A percentile compares a stretch with the other conserved stretches of the same genome.
Evolutionary conservation across 2,888 invertebrate genomes (phyloP).

Genomic region (Drosophila recens): DNA sequence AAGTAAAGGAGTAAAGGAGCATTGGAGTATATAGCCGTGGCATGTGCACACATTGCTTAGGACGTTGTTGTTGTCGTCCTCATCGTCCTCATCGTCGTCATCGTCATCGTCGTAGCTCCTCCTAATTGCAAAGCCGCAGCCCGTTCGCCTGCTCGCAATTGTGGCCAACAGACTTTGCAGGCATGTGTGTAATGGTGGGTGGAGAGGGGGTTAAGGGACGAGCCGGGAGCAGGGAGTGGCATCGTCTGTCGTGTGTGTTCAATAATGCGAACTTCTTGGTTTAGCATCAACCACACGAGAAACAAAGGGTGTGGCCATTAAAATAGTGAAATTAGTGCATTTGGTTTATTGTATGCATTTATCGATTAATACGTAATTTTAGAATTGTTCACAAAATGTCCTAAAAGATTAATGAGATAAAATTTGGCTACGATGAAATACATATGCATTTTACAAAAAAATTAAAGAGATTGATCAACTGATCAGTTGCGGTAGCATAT

Average conservation of each 20-base stretch:
- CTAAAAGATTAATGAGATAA: not conserved
- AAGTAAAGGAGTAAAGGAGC: constrained; percentile 14
- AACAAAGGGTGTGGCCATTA: constrained; percentile 30
- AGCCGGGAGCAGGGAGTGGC: constrained; percentile 12
- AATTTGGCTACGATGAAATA: not conserved
- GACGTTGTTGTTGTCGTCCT: constrained; percentile 22
- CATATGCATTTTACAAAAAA: not conserved
- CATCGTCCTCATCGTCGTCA: constrained; percentile 2
- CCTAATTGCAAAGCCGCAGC: constrained; percentile 79
- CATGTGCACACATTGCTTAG: constrained; percentile 67
- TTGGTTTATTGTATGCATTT: not conserved
- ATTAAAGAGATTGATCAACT: too few species aligned
- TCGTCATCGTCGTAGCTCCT: constrained; percentile 78
- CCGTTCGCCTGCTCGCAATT: constrained; percentile 65
- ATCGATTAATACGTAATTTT: not conserved
- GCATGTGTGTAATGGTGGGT: not conserved
- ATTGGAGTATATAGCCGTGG: constrained; percentile 47
- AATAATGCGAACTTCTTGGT: constrained; percentile 61
- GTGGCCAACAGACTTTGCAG: constrained; percentile 56
- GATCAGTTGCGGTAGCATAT: too few species aligned
- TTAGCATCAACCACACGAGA: constrained; percentile 14
- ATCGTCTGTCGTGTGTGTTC: constrained; percentile 72
- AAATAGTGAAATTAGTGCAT: not conserved
- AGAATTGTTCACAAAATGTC: not conserved
- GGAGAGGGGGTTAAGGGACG: not conserved